Conservation (phyloP, 1,140 invertebrate genomes). For the Drosophila ironensis region DNA sequence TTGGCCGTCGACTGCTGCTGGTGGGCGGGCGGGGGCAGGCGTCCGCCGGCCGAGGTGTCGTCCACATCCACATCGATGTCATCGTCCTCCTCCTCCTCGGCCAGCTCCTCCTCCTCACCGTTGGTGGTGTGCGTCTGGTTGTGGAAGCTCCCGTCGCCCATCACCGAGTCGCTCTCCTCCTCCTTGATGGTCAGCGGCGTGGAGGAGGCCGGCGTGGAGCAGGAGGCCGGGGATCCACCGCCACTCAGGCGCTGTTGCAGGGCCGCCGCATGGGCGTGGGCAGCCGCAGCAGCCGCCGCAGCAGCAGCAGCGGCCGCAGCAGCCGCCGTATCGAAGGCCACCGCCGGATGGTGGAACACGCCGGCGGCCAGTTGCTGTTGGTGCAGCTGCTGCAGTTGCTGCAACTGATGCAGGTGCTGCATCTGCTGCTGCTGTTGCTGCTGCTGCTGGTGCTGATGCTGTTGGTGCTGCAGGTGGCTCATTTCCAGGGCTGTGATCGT, state of each 20-base stretch:
- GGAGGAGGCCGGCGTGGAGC: constrained; percentile 68
- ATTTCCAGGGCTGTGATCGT: constrained; percentile 54
- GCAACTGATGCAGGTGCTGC: constrained; percentile 73
- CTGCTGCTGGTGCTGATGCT: constrained; percentile 77
- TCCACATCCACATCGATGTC: constrained; percentile 78
- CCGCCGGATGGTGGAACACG: constrained; percentile 72
- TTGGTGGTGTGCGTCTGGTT: constrained; percentile 59
- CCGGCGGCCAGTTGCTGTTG: constrained; percentile 73
- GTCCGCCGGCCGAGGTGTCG: constrained; percentile 41
- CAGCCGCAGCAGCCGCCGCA: constrained; percentile 54
- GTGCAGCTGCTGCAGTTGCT: constrained; percentile 75
- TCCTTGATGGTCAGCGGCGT: constrained; percentile 76
- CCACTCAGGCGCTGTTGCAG: constrained; percentile 60
- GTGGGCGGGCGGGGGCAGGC: constrained; percentile 67
- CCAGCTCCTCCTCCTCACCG: constrained; percentile 59
- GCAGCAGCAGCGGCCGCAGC: constrained; percentile 62
- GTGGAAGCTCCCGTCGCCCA: constrained; percentile 76
- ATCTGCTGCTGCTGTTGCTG: constrained; percentile 77
- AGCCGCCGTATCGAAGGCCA: constrained; percentile 56
- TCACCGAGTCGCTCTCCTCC: constrained; percentile 77
- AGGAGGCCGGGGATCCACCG: constrained; percentile 65
- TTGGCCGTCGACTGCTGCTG: constrained; percentile 68
- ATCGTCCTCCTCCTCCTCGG: constrained; percentile 67
- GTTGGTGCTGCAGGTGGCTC: constrained; percentile 70
- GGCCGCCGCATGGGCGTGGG: constrained; percentile 63